A percentile compares a stretch with the other conserved stretches of the same genome.
These are phyloP conservation scores for Poecilia velifera DNA, from an alignment of 2,797 vertebrate species.

Conservation along the genomic window DNA sequence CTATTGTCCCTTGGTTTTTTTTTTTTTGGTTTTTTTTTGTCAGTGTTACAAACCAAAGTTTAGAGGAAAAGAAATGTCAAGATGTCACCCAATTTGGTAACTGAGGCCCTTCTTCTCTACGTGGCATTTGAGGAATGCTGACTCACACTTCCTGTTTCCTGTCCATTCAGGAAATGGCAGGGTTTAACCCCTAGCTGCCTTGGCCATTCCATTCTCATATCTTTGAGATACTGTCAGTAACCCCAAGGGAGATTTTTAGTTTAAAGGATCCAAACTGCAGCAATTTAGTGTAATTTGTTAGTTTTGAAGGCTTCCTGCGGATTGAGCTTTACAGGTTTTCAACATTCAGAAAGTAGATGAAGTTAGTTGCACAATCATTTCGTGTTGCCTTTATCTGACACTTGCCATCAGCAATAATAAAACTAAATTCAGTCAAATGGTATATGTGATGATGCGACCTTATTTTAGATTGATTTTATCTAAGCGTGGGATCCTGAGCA, in stretches of 20 bases:
- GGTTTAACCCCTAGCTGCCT: constrained; percentile 66
- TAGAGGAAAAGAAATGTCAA: constrained; percentile 14
- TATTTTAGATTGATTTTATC: background rate
- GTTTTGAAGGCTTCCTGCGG: constrained; percentile 51
- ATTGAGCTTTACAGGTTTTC: background rate
- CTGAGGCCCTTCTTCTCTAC: constrained; percentile 20
- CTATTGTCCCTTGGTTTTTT: background rate
- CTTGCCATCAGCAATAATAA: background rate
- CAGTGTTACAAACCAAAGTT: background rate
- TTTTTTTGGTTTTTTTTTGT: background rate
- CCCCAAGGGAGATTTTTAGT: constrained; percentile 36
- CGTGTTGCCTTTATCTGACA: background rate
- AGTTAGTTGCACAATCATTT: background rate
- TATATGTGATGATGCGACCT: background rate
- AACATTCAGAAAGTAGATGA: background rate
- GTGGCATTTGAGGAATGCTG: constrained; percentile 75
- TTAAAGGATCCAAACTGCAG: constrained; percentile 29
- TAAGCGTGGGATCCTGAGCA: background rate
- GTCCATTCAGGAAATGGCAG: constrained; percentile 75
- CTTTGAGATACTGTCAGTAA: constrained; percentile 58
- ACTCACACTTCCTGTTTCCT: constrained; percentile 82
- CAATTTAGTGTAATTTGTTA: constrained; percentile 28
- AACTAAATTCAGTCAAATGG: background rate
- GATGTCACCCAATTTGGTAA: background rate
- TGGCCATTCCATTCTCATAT: constrained; percentile 67